phyloP scores from a whole-genome alignment of 2,113 vertebrate species.

The Salvelinus alpinus region DNA sequence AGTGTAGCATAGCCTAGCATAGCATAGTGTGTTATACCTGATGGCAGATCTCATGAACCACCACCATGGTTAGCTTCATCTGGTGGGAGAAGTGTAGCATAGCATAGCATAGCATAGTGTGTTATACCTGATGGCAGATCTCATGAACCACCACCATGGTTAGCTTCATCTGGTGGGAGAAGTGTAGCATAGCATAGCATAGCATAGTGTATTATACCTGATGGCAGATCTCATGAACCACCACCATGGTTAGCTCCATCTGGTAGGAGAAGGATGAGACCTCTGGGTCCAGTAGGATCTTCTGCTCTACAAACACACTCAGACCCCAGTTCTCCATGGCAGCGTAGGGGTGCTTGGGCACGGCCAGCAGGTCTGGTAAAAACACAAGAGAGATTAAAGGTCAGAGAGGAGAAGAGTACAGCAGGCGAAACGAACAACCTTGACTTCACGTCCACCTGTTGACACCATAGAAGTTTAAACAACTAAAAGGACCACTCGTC shows the following conservation, averaged over 20 bases:
- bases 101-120: too few species aligned
- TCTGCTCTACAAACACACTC: slow-evolving; percentile 89
- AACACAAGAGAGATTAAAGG: not conserved
- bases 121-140: slow-evolving; percentile 85
- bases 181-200: too few species aligned
- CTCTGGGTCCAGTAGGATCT: slow-evolving; percentile 86
- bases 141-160: slow-evolving; percentile 90
- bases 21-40: slow-evolving; percentile 70
- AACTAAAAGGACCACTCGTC: not conserved
- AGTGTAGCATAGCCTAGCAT: not conserved
- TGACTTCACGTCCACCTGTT: too few species aligned
- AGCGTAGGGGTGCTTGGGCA: slow-evolving; percentile 88
- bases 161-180: slow-evolving; percentile 77
- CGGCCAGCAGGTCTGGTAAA: slow-evolving; percentile 85
- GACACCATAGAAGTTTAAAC: not conserved
- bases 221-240: slow-evolving; percentile 87
- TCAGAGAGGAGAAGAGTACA: not conserved
- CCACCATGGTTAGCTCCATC: slow-evolving; percentile 88
- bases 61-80: slow-evolving; percentile 91
- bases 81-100: slow-evolving; percentile 23
- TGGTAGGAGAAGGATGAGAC: slow-evolving; percentile 86
- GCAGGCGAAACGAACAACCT: not conserved
- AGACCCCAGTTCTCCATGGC: slow-evolving; percentile 94
- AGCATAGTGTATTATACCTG: slow-evolving; percentile 70
- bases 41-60: slow-evolving; percentile 86